These are phyloP conservation scores for Campylomormyrus tamandua DNA, from an alignment of 2,113 vertebrate species.

Conservation along the genomic window DNA sequence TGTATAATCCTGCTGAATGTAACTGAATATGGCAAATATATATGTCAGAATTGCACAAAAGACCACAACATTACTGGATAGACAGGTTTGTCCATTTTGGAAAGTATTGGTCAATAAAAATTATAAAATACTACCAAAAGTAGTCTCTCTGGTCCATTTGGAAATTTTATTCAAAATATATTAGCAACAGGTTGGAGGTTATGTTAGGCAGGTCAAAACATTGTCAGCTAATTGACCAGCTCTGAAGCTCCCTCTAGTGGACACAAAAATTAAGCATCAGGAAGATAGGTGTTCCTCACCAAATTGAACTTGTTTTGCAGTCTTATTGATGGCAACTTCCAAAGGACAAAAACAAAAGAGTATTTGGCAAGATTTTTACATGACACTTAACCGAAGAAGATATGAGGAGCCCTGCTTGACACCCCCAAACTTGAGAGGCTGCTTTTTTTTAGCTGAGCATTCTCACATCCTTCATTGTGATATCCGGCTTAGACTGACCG, in stretches of 20 bases:
- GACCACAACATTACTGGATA: neutral
- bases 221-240: neutral
- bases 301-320: neutral
- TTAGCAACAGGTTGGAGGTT: neutral
- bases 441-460: neutral
- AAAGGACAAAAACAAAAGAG: neutral
- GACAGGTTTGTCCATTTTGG: conserved; percentile 2
- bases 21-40: neutral
- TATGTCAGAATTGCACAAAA: neutral
- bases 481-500: neutral
- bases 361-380: neutral
- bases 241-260: conserved; percentile 36
- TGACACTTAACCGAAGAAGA: neutral
- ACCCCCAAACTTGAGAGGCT: neutral
- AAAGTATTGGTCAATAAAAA: conserved; percentile 5
- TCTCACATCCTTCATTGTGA: neutral
- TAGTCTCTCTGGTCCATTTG: neutral
- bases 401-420: neutral
- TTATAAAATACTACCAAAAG: neutral
- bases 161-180: neutral
- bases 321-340: neutral
- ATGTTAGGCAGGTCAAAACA: neutral
- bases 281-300: neutral
- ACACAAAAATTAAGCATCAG: neutral
- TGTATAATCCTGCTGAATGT: neutral